Base-by-base conservation (phyloP, 2,888 invertebrate species). In the Pyrrhosoma nymphula region DNA sequence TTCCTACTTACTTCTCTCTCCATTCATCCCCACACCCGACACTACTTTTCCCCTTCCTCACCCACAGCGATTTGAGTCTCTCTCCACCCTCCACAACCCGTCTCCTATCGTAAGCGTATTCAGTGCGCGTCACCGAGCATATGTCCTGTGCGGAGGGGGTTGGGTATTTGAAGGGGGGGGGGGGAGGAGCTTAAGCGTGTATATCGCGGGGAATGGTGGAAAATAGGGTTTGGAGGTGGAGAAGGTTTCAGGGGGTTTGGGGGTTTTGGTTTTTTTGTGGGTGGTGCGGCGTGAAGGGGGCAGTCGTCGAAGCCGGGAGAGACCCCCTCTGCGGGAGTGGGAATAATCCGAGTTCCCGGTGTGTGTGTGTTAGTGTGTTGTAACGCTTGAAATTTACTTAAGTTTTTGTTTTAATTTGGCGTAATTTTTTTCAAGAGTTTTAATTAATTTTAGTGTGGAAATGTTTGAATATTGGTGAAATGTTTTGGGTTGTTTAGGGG, bases 41-140 rank as follows among this genome's bases (percentile, higher is more conserved):
- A 55, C 89, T 18, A 26, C 47, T 20, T 47, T 35, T 3, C 55
- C 88, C 39, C 23, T 39, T 16, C 88, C 56, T 20, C 56, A 56
- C n/a, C 89, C 89, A 12, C 4, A 10, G 12, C 88, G 55, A 8
- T 89, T 55, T 55, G 23, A 89, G 89, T 16, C n/a, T 56, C 47
- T 10, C 55, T 20, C n/a, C 88, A 88, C 47, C 39, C 69, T 47
- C 69, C 12, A 4, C 26, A 16, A 30, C 82, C 82, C 35, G 18
- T 23, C 82, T 26, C 89, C 89, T 56, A 56, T 89, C 89, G 89
- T 93, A 93, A 93, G 69, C 93, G 93, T 93, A 93, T 93, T 93
- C 93, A 47, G 93, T 93, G 2, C 93, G 93, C 93, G 93, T 91
- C 91, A 91, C 35, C 60, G 91, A 91, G 91, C 91, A 91, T 91